These are phyloP conservation scores for Chunga burmeisteri DNA, from an alignment of 2,113 vertebrate genomes.

Conservation along the genomic window DNA sequence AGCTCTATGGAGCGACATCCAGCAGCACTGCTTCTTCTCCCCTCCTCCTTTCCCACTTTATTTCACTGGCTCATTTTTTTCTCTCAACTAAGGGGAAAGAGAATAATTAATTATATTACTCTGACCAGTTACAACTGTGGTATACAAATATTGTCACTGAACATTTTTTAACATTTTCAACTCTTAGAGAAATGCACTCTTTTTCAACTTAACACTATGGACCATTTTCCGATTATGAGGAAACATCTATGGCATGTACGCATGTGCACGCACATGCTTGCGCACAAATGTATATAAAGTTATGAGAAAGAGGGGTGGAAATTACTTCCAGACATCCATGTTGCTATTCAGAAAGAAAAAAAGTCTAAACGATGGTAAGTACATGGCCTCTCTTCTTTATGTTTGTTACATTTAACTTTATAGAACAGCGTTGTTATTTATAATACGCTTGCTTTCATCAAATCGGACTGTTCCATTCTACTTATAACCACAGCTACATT, in stretches of 20 bases:
- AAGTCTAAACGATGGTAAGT: not conserved
- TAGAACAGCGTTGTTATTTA: not conserved
- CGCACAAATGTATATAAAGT: not conserved
- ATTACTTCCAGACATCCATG: not conserved
- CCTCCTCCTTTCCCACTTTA: not conserved
- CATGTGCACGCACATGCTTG: fast-evolving
- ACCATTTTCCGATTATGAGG: not conserved
- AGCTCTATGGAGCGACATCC: not conserved
- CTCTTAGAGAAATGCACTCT: not conserved
- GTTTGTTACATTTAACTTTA: not conserved
- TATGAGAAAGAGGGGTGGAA: not conserved
- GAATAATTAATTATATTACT: not conserved
- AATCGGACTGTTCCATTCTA: conserved; percentile 14
- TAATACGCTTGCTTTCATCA: not conserved
- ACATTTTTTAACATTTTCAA: not conserved
- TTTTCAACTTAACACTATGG: not conserved
- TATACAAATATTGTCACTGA: not conserved
- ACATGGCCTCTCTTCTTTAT: not conserved
- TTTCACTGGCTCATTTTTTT: not conserved
- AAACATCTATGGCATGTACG: not conserved
- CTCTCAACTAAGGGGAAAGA: not conserved
- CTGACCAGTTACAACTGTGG: not conserved
- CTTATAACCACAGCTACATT: conserved; percentile 46
- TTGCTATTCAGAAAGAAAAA: not conserved
- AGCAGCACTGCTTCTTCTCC: not conserved